Evolutionary conservation across 2,888 invertebrate species (phyloP).

Genomic region (Nasonovia ribisnigri): DNA sequence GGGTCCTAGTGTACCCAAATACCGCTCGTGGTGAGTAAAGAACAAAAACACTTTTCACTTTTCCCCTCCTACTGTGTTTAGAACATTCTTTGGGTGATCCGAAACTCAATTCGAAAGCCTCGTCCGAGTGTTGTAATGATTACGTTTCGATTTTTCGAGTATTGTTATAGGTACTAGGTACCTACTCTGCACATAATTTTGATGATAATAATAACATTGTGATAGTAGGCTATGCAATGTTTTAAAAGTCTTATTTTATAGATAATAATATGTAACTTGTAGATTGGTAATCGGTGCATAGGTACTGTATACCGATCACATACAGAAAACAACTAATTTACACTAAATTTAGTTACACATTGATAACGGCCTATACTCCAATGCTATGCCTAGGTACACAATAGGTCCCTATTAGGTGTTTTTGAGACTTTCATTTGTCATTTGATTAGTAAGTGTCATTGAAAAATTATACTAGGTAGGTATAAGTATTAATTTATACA

Average conservation of each 20-base stretch:
- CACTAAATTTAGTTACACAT: neutral
- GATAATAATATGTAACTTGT: neutral
- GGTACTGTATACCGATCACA: neutral
- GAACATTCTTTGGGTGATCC: neutral
- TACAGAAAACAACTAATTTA: neutral
- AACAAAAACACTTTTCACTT: neutral
- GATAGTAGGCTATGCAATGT: neutral
- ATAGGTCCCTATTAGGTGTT: neutral
- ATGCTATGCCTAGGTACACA: neutral
- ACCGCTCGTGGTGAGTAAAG: slow-evolving; percentile 1
- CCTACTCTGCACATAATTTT: neutral
- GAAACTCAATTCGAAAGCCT: neutral
- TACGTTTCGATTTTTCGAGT: neutral
- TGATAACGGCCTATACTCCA: neutral
- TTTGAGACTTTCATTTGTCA: slow-evolving; percentile 26
- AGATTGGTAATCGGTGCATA: neutral
- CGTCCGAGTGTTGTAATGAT: neutral
- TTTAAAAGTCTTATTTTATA: neutral
- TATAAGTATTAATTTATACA: neutral
- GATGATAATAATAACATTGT: neutral
- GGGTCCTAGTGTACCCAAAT: neutral
- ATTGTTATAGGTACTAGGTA: neutral
- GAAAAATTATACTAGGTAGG: neutral
- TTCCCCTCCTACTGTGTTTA: neutral
- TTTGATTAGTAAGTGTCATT: neutral